Conservation (phyloP, 1,140 invertebrate species). For the Trichogramma pretiosum region DNA sequence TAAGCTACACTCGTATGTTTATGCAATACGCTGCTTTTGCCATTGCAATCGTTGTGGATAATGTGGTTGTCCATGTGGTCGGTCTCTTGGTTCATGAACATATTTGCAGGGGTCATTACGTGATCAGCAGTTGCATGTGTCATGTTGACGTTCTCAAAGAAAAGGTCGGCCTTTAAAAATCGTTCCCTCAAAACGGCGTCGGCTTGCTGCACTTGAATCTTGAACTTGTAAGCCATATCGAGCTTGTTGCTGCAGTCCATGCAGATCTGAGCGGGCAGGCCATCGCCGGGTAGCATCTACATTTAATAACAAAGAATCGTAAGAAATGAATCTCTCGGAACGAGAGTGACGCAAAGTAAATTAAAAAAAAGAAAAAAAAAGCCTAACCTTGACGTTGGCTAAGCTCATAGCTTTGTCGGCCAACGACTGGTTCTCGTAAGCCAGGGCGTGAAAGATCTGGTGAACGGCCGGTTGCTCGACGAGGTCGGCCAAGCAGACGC, state of each 20-base stretch:
- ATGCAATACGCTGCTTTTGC: slow-evolving; percentile 8
- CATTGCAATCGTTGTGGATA: slow-evolving; percentile 16
- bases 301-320: not conserved
- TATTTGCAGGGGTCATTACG: no score
- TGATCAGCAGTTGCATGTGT: no score
- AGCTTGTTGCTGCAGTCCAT: slow-evolving; percentile 51
- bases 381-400: slow-evolving; percentile 43
- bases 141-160: no score
- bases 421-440: no score
- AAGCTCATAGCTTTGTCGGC: slow-evolving; percentile 40
- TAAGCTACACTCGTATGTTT: not conserved
- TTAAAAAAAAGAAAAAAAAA: not conserved
- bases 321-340: not conserved
- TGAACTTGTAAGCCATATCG: slow-evolving; percentile 55
- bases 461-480: no score
- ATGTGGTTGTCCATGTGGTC: no score
- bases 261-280: slow-evolving; percentile 55
- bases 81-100: no score
- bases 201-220: slow-evolving; percentile 54
- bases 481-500: no score
- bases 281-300: slow-evolving; percentile 50
- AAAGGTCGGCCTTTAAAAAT: no score
- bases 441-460: slow-evolving; percentile 31
- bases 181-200: slow-evolving; percentile 48
- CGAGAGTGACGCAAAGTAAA: not conserved